Conservation (phyloP, 92 coral and sea anemone species). For the Metridium senile region DNA sequence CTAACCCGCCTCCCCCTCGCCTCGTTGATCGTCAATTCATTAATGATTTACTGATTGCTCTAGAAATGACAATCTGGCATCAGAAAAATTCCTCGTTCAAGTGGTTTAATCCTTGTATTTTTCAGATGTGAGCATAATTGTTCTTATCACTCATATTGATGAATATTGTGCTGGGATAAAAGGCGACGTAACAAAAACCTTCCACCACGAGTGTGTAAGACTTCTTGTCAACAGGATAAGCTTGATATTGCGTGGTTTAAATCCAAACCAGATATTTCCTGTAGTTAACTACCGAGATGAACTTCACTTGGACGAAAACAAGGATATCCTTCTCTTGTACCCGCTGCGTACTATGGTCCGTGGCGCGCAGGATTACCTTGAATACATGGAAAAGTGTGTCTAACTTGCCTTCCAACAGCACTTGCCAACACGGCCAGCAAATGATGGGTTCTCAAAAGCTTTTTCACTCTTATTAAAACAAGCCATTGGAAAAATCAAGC, state of each 20-base stretch:
- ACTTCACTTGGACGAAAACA: constrained; percentile 1
- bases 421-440: background rate
- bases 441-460: too few species aligned
- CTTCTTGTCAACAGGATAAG: background rate
- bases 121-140: constrained; percentile 15
- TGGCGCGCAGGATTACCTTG: background rate
- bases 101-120: background rate
- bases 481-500: too few species aligned
- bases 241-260: background rate
- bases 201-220: background rate
- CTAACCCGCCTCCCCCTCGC: too few species aligned
- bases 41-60: too few species aligned
- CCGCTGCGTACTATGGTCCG: constrained; percentile 17
- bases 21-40: too few species aligned
- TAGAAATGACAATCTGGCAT: too few species aligned
- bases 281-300: constrained; percentile 15
- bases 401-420: background rate
- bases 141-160: constrained; percentile 27
- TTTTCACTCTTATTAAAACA: too few species aligned
- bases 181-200: constrained; percentile 2
- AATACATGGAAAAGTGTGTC: background rate
- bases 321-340: constrained; percentile 17
- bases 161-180: background rate
- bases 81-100: too few species aligned
- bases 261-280: constrained; percentile 17